A percentile compares a stretch with the other conserved stretches of the same genome.
These are phyloP conservation scores for Montipora foliosa DNA, from an alignment of 64 coral and sea anemone genomes.

Conservation along the genomic window DNA sequence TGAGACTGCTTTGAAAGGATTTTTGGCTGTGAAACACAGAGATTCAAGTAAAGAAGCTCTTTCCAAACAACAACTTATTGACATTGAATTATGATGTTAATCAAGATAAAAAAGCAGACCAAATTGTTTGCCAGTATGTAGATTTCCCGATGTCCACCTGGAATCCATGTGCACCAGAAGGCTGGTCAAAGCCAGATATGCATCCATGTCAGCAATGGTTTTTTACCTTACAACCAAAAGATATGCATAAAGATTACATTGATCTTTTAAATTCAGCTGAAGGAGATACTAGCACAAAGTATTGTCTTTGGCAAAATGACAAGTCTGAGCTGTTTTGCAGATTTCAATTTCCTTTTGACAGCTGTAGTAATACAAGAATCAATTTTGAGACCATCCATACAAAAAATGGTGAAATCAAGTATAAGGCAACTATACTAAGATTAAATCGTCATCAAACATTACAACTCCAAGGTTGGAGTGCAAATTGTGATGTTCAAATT, in stretches of 20 bases:
- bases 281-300: constrained; percentile 43
- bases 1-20: constrained; percentile 51
- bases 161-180: constrained; percentile 16
- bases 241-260: constrained; percentile 11
- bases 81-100: neutral
- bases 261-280: constrained; percentile 54
- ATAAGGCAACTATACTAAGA: constrained; percentile 64
- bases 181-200: constrained; percentile 7
- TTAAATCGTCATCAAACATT: constrained; percentile 67
- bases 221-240: neutral
- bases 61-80: neutral
- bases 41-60: constrained; percentile 15
- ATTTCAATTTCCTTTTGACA: constrained; percentile 63
- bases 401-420: constrained; percentile 69
- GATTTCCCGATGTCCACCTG: constrained; percentile 37
- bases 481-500: constrained; percentile 71
- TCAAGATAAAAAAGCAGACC: constrained; percentile 38
- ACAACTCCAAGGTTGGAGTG: constrained; percentile 13
- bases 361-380: constrained; percentile 54
- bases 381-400: constrained; percentile 66
- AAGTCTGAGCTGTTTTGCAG: constrained; percentile 55
- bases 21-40: neutral
- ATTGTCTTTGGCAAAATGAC: constrained; percentile 58
- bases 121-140: constrained; percentile 55
- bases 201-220: constrained; percentile 33